Percentiles rank a stretch among this genome's conserved stretches.
phyloP scores from a whole-genome alignment of 2,888 invertebrate species.

The Rotaria socialis region DNA sequence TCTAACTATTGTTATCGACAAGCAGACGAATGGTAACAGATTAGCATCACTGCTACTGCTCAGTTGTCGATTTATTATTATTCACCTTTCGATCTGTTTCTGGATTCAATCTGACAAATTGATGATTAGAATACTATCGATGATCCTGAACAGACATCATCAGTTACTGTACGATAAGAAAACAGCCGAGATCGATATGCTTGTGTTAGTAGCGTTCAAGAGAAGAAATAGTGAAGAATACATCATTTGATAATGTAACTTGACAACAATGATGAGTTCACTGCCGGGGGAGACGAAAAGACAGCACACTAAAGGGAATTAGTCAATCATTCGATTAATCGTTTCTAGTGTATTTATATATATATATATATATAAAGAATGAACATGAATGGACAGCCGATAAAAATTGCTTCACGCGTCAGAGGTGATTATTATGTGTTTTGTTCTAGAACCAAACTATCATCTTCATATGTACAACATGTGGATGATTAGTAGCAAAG shows the following conservation, averaged over 20 bases:
- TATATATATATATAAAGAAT: neutral
- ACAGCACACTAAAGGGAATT: neutral
- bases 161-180: constrained; percentile 13
- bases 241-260: constrained; percentile 5
- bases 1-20: neutral
- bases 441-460: neutral
- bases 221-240: neutral
- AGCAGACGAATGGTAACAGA: neutral
- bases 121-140: constrained; percentile 22
- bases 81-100: constrained; percentile 7
- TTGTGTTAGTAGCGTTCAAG: neutral
- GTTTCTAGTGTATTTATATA: neutral
- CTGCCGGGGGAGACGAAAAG: constrained; percentile 7
- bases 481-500: neutral
- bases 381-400: neutral
- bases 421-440: neutral
- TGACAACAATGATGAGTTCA: constrained; percentile 11
- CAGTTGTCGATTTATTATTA: neutral
- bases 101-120: constrained; percentile 11
- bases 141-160: constrained; percentile 29
- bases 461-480: neutral
- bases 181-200: neutral
- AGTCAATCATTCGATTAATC: constrained; percentile 21
- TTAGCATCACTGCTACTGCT: neutral
- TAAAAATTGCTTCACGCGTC: constrained; percentile 12